phyloP scores from a whole-genome alignment of 2,888 invertebrate species.

The Hyles lineata region DNA sequence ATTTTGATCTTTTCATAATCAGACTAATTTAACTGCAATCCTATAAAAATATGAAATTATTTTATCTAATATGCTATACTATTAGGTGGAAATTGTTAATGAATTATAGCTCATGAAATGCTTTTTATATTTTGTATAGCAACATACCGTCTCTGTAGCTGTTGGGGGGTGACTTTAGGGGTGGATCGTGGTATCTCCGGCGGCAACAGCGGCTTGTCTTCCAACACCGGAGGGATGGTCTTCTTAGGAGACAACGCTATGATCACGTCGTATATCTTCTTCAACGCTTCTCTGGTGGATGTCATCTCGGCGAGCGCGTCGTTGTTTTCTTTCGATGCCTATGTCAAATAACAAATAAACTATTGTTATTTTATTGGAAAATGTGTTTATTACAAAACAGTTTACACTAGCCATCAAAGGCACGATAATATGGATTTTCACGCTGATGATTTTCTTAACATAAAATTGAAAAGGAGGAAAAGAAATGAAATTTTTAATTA shows the following conservation, averaged over 20 bases:
- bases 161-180: slow-evolving; percentile 76
- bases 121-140: not conserved
- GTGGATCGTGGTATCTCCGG: slow-evolving; percentile 66
- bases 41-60: too few relatives aligned
- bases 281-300: slow-evolving; percentile 85
- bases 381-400: not conserved
- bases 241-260: slow-evolving; percentile 86
- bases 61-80: too few relatives aligned
- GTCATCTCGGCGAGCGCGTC: slow-evolving; percentile 87
- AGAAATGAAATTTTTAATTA: too few relatives aligned
- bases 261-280: slow-evolving; percentile 86
- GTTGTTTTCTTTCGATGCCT: slow-evolving; percentile 83
- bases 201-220: slow-evolving; percentile 74
- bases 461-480: too few relatives aligned
- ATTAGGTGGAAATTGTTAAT: not conserved
- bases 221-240: slow-evolving; percentile 81
- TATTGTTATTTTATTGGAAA: not conserved
- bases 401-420: not conserved
- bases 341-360: slow-evolving; percentile 10
- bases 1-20: too few relatives aligned
- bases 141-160: slow-evolving; percentile 77
- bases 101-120: too few relatives aligned
- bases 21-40: too few relatives aligned
- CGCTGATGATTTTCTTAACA: too few relatives aligned
- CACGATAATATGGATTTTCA: not conserved